A percentile compares a stretch with the other conserved stretches of the same genome.
Evolutionary conservation across 2,113 vertebrate genomes (phyloP).

Genomic region (Ariopsis seemanni): DNA sequence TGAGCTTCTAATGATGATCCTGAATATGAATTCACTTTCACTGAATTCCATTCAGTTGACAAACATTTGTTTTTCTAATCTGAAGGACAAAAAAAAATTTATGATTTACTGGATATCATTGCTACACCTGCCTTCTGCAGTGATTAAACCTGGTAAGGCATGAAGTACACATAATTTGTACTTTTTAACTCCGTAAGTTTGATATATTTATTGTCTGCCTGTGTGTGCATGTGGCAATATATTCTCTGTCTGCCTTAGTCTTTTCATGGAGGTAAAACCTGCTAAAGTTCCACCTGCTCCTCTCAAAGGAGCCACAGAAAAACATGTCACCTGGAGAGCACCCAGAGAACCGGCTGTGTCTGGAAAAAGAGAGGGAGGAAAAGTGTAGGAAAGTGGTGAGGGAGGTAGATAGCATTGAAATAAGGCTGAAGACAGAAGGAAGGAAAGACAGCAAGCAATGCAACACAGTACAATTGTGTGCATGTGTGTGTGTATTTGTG

Average conservation of each 20-base stretch:
- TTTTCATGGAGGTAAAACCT: slow-evolving; percentile 39
- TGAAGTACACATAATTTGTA: slow-evolving; percentile 7
- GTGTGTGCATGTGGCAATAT: slow-evolving; percentile 20
- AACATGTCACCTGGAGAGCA: slow-evolving; percentile 57
- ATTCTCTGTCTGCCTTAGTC: slow-evolving; percentile 30
- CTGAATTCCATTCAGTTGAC: neutral
- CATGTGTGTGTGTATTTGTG: slow-evolving; percentile 20
- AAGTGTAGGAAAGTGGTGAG: neutral
- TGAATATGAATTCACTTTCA: slow-evolving; percentile 15
- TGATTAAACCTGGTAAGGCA: neutral
- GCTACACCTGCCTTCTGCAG: neutral
- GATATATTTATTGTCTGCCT: slow-evolving; percentile 15
- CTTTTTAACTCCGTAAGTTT: neutral
- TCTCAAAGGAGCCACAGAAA: slow-evolving; percentile 45
- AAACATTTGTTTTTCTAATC: slow-evolving; percentile 18
- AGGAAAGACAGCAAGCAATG: slow-evolving; percentile 33
- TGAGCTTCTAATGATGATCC: slow-evolving; percentile 34
- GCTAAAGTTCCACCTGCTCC: slow-evolving; percentile 60
- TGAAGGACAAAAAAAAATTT: neutral
- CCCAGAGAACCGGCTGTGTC: slow-evolving; percentile 42
- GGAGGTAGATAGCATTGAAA: slow-evolving; percentile 31
- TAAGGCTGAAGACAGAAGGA: neutral
- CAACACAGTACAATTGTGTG: slow-evolving; percentile 26
- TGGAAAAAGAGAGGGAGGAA: slow-evolving; percentile 25
- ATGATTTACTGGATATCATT: neutral